These are phyloP conservation scores for Dryoscopus gambensis DNA, from an alignment of 2,113 vertebrate genomes.

Conservation along the genomic window DNA sequence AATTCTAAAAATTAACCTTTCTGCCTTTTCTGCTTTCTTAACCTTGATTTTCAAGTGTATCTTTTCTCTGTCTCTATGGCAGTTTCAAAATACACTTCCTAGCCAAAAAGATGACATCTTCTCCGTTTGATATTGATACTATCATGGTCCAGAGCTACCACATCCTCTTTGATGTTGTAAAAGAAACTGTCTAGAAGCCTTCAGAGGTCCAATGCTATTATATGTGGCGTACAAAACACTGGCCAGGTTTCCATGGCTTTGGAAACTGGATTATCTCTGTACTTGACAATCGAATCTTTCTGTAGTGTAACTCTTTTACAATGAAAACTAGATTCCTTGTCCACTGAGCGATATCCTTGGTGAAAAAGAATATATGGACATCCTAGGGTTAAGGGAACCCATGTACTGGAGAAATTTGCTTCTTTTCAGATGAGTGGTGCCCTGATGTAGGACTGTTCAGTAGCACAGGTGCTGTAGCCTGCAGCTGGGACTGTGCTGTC, in stretches of 20 bases:
- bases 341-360: neutral
- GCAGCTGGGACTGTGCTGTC: neutral
- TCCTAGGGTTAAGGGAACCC: neutral
- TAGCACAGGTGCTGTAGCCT: neutral
- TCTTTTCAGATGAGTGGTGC: neutral
- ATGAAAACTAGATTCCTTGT: neutral
- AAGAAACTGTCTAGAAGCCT: neutral
- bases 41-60: neutral
- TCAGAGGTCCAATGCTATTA: neutral
- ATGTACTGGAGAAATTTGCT: neutral
- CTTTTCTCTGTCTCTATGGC: neutral
- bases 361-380: neutral
- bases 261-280: neutral
- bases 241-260: neutral
- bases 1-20: neutral
- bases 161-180: neutral
- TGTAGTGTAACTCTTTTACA: neutral
- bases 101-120: neutral
- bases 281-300: neutral
- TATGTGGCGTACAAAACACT: neutral
- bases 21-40: neutral
- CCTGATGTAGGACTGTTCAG: neutral
- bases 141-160: neutral
- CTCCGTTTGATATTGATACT: neutral
- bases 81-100: neutral